A percentile compares a stretch with the other conserved stretches of the same genome.
Conservation (phyloP, 2,888 invertebrate genomes). For the Tenthredo scrophulariae region DNA sequence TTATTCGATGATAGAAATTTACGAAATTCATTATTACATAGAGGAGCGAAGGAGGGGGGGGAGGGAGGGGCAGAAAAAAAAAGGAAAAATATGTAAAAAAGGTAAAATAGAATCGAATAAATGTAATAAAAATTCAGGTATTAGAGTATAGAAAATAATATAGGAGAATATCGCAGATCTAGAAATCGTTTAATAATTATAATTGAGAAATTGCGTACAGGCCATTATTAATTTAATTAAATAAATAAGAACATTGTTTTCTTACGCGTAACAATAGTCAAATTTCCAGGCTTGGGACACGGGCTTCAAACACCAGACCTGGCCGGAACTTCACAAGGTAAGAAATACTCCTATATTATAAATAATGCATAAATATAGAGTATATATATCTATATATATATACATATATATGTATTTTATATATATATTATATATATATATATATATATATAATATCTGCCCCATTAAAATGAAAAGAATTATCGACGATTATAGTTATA, state of each 20-base stretch:
- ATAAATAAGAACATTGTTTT: conserved; percentile 34
- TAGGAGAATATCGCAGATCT: neutral
- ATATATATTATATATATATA: neutral
- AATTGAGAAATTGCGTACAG: conserved; percentile 77
- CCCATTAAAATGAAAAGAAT: conserved; percentile 59
- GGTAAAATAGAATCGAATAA: neutral
- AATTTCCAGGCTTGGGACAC: conserved; percentile 78
- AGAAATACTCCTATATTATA: conserved; percentile 63
- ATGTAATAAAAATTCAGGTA: neutral
- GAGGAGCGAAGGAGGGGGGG: neutral
- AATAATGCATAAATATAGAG: neutral
- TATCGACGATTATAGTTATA: conserved; percentile 57
- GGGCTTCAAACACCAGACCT: conserved; percentile 82
- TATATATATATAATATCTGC: neutral
- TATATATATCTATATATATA: too few relatives aligned
- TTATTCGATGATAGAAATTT: conserved; percentile 19
- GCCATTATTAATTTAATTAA: conserved; percentile 62
- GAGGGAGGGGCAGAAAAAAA: too few relatives aligned
- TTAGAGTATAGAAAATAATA: neutral
- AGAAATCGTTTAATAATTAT: conserved; percentile 16
- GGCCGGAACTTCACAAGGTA: conserved; percentile 93
- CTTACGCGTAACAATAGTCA: conserved; percentile 72
- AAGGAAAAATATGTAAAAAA: neutral
- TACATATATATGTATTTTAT: too few relatives aligned
- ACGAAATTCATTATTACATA: neutral